Evolutionary conservation across 1,140 invertebrate genomes (phyloP).

Genomic region (Laodelphax striatellus): DNA sequence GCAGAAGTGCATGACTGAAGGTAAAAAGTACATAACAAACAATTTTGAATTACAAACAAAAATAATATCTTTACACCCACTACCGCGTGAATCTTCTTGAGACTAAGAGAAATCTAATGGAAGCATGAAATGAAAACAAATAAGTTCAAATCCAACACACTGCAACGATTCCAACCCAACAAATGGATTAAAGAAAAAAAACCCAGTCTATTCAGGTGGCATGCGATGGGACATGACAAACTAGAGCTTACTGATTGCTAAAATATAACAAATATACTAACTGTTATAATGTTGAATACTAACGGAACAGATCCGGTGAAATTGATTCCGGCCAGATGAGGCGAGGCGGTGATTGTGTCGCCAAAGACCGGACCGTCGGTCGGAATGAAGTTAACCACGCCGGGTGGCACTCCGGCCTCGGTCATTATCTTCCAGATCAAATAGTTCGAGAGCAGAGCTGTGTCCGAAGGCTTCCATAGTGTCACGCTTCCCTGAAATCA

Average conservation of each 20-base stretch:
- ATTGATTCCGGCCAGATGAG: conserved; percentile 85
- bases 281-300: conserved; percentile 26
- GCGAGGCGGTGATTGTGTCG: conserved; percentile 74
- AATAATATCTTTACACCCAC: too few species aligned
- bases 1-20: too few species aligned
- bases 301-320: conserved; percentile 93
- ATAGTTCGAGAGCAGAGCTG: conserved; percentile 93
- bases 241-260: background rate
- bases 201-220: too few species aligned
- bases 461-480: conserved; percentile 98
- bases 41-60: too few species aligned
- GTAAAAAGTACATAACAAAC: too few species aligned
- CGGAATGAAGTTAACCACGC: conserved; percentile 95
- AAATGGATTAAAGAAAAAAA: too few species aligned
- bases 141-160: too few species aligned
- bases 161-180: too few species aligned
- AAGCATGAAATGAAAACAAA: too few species aligned
- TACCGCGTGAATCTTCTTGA: too few species aligned
- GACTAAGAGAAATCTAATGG: too few species aligned
- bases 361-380: conserved; percentile 93
- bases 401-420: conserved; percentile 88
- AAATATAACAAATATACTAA: background rate
- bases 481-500: conserved; percentile 73
- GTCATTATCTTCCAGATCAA: conserved; percentile 83
- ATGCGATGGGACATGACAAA: too few species aligned